Evolutionary conservation across 1,140 invertebrate species (phyloP), one percentile per base, ranked within the genome.

Genomic region (Octopus bimaculoides): DNA sequence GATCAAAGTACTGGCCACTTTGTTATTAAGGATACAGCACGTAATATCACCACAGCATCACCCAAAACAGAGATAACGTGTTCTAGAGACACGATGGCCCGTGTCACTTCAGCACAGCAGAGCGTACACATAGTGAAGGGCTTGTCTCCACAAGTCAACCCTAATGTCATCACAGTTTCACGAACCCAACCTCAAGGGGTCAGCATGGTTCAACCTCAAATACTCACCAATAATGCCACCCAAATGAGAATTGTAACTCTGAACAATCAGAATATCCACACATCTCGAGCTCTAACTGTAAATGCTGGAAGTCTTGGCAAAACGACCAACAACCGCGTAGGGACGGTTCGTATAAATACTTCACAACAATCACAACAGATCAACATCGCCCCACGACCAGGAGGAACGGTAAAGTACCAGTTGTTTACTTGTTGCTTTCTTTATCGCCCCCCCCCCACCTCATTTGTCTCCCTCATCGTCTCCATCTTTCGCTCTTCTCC

Each of bases 301-400:
- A 75, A 75, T 53, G 26, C 74, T 52, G 74, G 74, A 75, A 53
- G 17, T 75, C n/a, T 95, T 84, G 56, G 14, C 53, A 75, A 75
- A 77, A 61, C 79, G 41, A 76, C 66, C 12, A 66, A 54, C 14
- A 80, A 41, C 53, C 93, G 93, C 83, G 85, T 82, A 77, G 74
- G 74, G 6, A 5, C 74, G 8, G 74, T 75, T 9, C 26, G 74
- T 7, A 75, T 75, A 14, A 75, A 53, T 81, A 85, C 78, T 73
- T 82, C 54, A 80, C 84, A 78, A 75, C 85, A 81, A 92, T 93
- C 86, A 55, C 82, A 77, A 93, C 95, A 96, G 88, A 93, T 96
- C 90, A 86, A 82, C 73, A 93, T 96, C 83, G 94, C 94, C 80
- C 91, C 94, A 52, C 92, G 95, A 88, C 93, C 95, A 81, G 94